These are phyloP conservation scores for Perdita meconis DNA, from an alignment of 2,888 invertebrate species.

Conservation along the genomic window DNA sequence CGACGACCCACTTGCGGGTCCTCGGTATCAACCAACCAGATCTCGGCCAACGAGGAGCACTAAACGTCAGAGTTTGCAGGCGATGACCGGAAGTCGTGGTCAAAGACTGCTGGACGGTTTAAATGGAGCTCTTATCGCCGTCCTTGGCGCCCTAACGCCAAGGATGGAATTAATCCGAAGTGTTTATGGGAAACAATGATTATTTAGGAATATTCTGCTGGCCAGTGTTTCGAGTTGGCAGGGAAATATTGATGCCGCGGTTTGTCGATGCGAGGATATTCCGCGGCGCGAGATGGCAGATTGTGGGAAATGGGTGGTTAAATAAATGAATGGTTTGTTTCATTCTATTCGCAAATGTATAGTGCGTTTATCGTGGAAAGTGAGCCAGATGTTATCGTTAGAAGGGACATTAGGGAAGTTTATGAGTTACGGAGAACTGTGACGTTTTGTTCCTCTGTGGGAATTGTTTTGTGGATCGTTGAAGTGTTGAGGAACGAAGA, in stretches of 20 bases:
- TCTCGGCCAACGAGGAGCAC: slow-evolving; percentile 49
- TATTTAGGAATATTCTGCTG: not conserved
- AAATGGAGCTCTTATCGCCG: slow-evolving; percentile 46
- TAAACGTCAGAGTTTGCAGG: slow-evolving; percentile 41
- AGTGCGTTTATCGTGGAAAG: no score
- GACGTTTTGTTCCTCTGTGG: no score
- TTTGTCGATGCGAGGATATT: not conserved
- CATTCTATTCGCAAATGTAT: no score
- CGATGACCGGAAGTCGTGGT: slow-evolving; percentile 66
- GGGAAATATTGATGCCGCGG: not conserved
- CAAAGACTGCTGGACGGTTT: slow-evolving; percentile 46
- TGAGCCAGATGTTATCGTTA: no score
- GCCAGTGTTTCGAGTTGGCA: not conserved
- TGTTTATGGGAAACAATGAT: not conserved
- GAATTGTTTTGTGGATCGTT: no score
- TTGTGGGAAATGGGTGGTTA: not conserved
- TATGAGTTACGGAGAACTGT: no score
- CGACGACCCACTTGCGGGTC: slow-evolving; percentile 51
- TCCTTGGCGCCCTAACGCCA: slow-evolving; percentile 39
- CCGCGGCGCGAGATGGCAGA: not conserved
- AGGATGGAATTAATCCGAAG: not conserved
- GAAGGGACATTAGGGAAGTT: no score
- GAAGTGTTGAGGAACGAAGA: no score
- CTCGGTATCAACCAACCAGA: slow-evolving; percentile 53
- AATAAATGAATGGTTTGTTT: no score